phyloP scores from a whole-genome alignment of 2,113 vertebrate species.

The Pedionomus torquatus region DNA sequence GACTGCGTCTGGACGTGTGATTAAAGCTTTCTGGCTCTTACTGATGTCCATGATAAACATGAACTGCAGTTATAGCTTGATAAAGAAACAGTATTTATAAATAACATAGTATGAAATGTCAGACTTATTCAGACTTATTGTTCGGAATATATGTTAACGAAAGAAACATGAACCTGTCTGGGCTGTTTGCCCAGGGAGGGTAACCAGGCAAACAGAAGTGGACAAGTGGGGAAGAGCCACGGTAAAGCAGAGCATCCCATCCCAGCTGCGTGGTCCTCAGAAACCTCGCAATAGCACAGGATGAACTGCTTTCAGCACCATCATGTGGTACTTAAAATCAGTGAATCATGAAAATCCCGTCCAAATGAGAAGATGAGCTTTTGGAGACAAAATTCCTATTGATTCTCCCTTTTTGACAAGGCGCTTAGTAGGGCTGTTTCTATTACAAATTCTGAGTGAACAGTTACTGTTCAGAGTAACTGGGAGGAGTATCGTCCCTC shows the following conservation, averaged over 20 bases:
- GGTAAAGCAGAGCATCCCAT: not conserved
- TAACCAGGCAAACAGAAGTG: not conserved
- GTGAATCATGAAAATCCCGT: not conserved
- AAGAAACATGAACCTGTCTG: not conserved
- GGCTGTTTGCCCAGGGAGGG: not conserved
- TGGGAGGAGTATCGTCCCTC: not conserved
- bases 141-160: not conserved
- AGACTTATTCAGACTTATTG: not conserved
- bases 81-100: not conserved
- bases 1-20: not conserved
- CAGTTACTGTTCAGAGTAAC: not conserved
- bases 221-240: not conserved
- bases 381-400: not conserved
- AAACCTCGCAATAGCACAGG: not conserved
- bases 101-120: not conserved
- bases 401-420: not conserved
- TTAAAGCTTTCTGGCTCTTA: slow-evolving; percentile 2
- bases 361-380: not conserved
- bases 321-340: not conserved
- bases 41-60: not conserved
- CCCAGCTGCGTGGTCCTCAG: not conserved
- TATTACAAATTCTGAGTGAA: not conserved
- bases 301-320: not conserved
- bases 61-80: not conserved
- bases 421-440: not conserved